Base-by-base conservation (phyloP, 2,888 invertebrate species). In the Schrankia costaestrigalis region DNA sequence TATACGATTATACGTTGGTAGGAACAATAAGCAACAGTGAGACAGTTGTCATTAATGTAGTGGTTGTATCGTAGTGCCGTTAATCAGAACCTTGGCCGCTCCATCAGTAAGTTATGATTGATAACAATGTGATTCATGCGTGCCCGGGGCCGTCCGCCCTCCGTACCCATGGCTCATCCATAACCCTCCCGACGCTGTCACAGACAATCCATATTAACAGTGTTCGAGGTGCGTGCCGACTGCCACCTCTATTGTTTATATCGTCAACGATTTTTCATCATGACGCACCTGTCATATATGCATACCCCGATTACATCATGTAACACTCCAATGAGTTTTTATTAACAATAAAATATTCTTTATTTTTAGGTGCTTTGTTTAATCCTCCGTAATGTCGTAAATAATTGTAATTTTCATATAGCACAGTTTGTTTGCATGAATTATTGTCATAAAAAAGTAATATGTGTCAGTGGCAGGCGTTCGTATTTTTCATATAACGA, bases 41-140 rank as follows among this genome's bases (percentile, higher is more conserved):
- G 46, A 50, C 48, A 56, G 28, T 43, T 31, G 41, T 58, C 55
- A 69, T 67, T 69, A 64, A 58, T 38, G 38, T 41, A 41, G 48
- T 49, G 48, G 43, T 52, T 48, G 57, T 54, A 52, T 52, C 32
- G 54, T 45, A 32, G 43, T 7, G 35, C 48, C 59, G 66, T 70
- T 74, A 75, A 75, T 78, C 71, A 72, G 63, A 62, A 64, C 59
- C 56, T 59, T 52, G 48, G 62, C 58, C 54, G 63, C 70, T 80
- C 74, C 74, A 78, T 81, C 80, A 83, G 81, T 77, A 79, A 79
- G 73, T 75, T 71, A 79, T 85, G 84, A 85, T 84, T 79, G 83
- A 84, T 85, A 76, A 68, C 76, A 54, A 60, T 63, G 63, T 65
- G 74, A 66, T 70, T 71, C 70, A 63, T 64, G 63, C 53, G 58